These are phyloP conservation scores for Atlantisia rogersi DNA, from an alignment of 2,113 vertebrate species.

Conservation along the genomic window DNA sequence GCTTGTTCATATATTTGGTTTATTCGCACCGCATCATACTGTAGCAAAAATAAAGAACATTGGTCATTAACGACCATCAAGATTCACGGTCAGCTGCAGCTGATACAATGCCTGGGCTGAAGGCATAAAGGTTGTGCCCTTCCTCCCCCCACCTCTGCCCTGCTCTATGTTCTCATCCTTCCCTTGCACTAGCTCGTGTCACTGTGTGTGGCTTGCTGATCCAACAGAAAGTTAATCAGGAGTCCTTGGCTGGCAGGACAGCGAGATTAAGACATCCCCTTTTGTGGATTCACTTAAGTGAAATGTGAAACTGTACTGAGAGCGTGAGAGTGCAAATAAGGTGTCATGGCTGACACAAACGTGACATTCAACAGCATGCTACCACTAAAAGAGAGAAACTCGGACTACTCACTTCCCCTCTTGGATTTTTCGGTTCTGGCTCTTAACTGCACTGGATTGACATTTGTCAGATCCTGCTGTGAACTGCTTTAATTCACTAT, in stretches of 20 bases:
- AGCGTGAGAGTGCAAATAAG: background rate
- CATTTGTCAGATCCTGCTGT: background rate
- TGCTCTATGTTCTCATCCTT: background rate
- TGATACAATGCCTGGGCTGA: background rate
- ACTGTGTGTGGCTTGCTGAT: background rate
- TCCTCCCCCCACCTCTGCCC: background rate
- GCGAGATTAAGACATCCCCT: background rate
- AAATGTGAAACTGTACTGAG: background rate
- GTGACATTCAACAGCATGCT: background rate
- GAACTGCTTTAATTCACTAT: background rate
- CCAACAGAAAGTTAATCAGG: background rate
- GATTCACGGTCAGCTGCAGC: background rate
- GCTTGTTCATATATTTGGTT: constrained; percentile 97
- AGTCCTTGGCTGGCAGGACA: background rate
- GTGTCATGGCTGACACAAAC: fast-evolving
- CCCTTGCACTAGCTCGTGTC: background rate
- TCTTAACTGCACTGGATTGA: background rate
- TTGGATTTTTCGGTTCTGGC: background rate
- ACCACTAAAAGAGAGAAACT: background rate
- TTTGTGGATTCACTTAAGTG: background rate
- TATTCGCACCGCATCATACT: constrained; percentile 95
- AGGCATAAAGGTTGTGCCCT: background rate
- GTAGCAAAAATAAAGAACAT: background rate
- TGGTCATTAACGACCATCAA: background rate
- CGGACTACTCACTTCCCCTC: background rate